Percentiles rank a stretch among this genome's conserved stretches.
Evolutionary conservation across 2,113 vertebrate species (phyloP).

Genomic region (Lasiurus cinereus): DNA sequence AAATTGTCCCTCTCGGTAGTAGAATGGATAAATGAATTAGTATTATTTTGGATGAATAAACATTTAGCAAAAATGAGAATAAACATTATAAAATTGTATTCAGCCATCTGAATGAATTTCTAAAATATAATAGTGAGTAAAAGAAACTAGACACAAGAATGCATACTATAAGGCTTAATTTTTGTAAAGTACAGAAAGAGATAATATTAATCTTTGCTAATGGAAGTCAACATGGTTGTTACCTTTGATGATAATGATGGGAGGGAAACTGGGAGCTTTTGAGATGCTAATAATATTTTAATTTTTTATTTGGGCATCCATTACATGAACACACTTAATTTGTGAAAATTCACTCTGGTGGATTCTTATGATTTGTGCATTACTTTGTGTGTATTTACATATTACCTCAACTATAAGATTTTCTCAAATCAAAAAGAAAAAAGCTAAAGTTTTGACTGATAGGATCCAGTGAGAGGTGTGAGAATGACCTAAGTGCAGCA

Average conservation of each 20-base stretch:
- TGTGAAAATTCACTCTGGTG: conserved; percentile 39
- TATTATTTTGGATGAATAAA: conserved; percentile 25
- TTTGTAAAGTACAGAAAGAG: conserved; percentile 1
- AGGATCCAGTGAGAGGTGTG: not conserved
- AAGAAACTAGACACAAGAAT: conserved; percentile 13
- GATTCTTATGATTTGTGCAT: not conserved
- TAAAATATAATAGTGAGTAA: conserved; percentile 33
- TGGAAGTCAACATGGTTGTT: not conserved
- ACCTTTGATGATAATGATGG: not conserved
- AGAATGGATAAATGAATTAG: conserved; percentile 25
- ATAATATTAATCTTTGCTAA: not conserved
- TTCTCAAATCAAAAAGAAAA: not conserved
- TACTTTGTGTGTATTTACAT: not conserved
- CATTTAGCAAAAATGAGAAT: conserved; percentile 47
- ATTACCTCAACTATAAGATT: conserved; percentile 18
- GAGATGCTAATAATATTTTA: not conserved
- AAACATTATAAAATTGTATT: conserved; percentile 37
- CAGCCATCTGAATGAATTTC: not conserved
- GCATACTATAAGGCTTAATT: not conserved
- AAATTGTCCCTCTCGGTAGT: not conserved
- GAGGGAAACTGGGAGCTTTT: not conserved
- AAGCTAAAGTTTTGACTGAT: not conserved
- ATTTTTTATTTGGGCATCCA: not conserved
- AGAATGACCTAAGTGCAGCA: conserved; percentile 15
- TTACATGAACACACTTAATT: not conserved